phyloP scores from a whole-genome alignment of 2,113 vertebrate species.

The Pangasianodon gigas region DNA sequence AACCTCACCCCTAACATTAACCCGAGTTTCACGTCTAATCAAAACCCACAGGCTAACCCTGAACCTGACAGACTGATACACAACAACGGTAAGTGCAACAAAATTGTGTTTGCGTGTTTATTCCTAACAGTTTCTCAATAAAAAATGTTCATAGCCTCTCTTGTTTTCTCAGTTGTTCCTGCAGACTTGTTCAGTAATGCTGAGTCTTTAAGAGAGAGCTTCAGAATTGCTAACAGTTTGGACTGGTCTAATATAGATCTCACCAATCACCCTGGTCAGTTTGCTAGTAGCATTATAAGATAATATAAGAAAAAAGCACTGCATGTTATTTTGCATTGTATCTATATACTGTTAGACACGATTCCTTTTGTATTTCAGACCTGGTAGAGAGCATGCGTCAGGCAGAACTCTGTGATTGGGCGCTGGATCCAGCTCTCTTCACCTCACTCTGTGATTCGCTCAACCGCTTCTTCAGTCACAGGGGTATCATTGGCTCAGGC shows the following conservation, averaged over 20 bases:
- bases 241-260: conserved; percentile 97
- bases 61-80: conserved; percentile 47
- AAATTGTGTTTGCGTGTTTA: neutral
- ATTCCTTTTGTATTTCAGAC: conserved; percentile 61
- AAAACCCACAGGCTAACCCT: conserved; percentile 53
- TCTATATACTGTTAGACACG: neutral
- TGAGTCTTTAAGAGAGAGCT: conserved; percentile 93
- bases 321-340: neutral
- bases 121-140: neutral
- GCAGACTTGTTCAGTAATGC: conserved; percentile 90
- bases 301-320: neutral
- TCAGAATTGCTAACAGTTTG: conserved; percentile 90
- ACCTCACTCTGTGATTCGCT: conserved; percentile 79
- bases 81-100: conserved; percentile 50
- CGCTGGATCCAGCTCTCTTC: conserved; percentile 73
- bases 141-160: conserved; percentile 4
- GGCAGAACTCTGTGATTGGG: conserved; percentile 77
- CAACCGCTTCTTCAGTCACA: conserved; percentile 78
- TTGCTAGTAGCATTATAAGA: neutral
- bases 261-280: conserved; percentile 88
- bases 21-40: conserved; percentile 21
- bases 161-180: conserved; percentile 76
- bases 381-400: conserved; percentile 78
- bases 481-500: conserved; percentile 71
- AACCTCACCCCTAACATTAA: neutral